These are phyloP conservation scores for Lasioglossum oenotherae DNA, from an alignment of 2,888 invertebrate species.

Conservation along the genomic window DNA sequence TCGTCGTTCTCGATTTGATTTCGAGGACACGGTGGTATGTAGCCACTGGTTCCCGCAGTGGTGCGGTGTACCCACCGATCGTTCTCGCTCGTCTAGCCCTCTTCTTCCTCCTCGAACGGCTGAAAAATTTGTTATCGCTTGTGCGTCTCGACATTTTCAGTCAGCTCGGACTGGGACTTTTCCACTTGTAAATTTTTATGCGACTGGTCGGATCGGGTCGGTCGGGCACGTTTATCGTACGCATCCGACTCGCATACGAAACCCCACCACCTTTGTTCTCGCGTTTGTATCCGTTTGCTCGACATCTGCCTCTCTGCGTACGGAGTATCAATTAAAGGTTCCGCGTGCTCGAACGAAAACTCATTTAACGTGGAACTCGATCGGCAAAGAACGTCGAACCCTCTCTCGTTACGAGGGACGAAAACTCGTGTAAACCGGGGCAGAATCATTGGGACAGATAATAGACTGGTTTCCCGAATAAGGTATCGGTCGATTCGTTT, in stretches of 20 bases:
- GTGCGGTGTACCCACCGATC: too few species aligned
- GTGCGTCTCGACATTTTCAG: neutral
- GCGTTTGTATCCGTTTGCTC: neutral
- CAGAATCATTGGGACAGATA: neutral
- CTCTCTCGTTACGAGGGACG: neutral
- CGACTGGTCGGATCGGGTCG: neutral
- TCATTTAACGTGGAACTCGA: neutral
- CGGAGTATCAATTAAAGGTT: neutral
- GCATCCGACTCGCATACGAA: neutral
- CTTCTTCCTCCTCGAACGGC: too few species aligned
- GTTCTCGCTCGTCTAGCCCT: too few species aligned
- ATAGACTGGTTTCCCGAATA: neutral
- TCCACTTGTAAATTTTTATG: neutral
- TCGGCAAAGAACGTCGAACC: neutral
- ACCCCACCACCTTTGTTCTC: constrained; percentile 1
- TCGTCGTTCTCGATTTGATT: constrained; percentile 33
- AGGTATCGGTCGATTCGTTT: neutral
- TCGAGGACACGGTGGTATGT: constrained; percentile 30
- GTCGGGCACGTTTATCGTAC: neutral
- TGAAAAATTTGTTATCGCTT: neutral
- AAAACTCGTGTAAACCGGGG: neutral
- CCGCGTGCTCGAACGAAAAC: constrained; percentile 1
- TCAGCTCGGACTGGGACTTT: neutral
- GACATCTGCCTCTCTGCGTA: neutral
- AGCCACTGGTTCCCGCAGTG: constrained; percentile 19